Base-by-base conservation (phyloP, 2,113 vertebrate genomes). In the Morone chrysops region DNA sequence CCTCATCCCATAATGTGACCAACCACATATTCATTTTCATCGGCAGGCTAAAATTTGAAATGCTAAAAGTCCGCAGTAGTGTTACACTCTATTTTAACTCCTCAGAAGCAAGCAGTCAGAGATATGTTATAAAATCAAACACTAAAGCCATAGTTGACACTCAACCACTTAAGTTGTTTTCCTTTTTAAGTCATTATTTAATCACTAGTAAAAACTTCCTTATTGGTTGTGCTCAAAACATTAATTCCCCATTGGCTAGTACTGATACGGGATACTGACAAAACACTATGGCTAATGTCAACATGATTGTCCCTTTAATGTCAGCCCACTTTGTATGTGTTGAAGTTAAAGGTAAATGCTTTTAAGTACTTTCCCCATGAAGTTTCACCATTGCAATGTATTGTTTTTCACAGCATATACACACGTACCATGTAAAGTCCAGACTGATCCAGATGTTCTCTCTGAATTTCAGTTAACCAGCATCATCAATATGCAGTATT, bases 91-190 rank as follows among this genome's bases (percentile, higher is more conserved):
- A 0, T 57, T 67, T 53, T 6, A 78, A 62, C 50, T 51, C 50
- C 31, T 14, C 48, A 16, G 53, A 40, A 56, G 38, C 0, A 2
- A 78, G 41, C 51, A 22, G 71, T 54, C 17, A 40, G 25, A 79
- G 41, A 47, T 67, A 54, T 54, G 31, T 78, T 54, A 66, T 14
- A 4, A 77, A 57, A 70, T 86, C 41, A 59, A 89, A 93, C 89
- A 89, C 86, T 91, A 89, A 91, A 90, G 85, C 75, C 87, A 85
- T 88, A 78, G 50, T 54, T 41, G 57, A 88, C 65, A 70, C 75
- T 71, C 75, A 31, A 31, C 31, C 31, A 31, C 65, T 66, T 60
- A n/a, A 31, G 31, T 31, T 31, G 31, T 31, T 31, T 57, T 70
- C 41, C 68, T 56, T 43, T 60, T 17, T 41, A 74, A 9, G 25